Evolutionary conservation across 2,113 vertebrate species (phyloP), one percentile per base, ranked within the genome.

Genomic region (Corythornis madagascariensis): DNA sequence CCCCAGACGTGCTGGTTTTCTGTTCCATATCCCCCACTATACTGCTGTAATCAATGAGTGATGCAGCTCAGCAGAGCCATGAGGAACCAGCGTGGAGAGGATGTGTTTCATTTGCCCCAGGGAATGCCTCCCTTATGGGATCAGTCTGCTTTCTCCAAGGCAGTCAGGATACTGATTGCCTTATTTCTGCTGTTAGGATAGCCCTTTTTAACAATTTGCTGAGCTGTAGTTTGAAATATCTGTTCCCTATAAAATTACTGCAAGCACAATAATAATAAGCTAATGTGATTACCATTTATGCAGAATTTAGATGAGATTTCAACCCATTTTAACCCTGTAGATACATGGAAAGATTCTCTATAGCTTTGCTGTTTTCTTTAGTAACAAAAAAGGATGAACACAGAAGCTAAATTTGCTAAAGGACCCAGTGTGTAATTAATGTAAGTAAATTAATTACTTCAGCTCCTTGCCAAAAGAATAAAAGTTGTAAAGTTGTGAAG

Each of bases 11-110:
- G 48, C 28, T 61, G 76, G 28, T 31, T 12, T 69, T 33, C 5
- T 2, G 57, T 67, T 57, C n/a, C n/a, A 6, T 22, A 4, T 17
- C 5, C 3, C 1, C 13, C 22, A 11, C 21, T 2, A 2, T 16
- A 0, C 12, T 13, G 48, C 26, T 13, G 52, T 4, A 16, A 5
- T 16, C 6, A 0, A 8, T 0, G 29, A 66, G 20, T 4, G 43
- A 11, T 13, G 43, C 33, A 5, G 22, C 29, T 11, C 16, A 33
- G 1, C 26, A 13, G 16, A 64, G 33, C 7, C 17, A 13, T 2
- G 4, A 1, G 2, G 16, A 63, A n/a, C 38, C 22, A 3, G 2
- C 5, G 1, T 1, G 1, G n/a, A 25, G 38, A 4, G 6, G 11
- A 22, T 1, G 31, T 9, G 25, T 10, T 20, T 47, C 35, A 29